Evolutionary conservation across 1,140 invertebrate species (phyloP).

Genomic region (Brachionus manjavacas): DNA sequence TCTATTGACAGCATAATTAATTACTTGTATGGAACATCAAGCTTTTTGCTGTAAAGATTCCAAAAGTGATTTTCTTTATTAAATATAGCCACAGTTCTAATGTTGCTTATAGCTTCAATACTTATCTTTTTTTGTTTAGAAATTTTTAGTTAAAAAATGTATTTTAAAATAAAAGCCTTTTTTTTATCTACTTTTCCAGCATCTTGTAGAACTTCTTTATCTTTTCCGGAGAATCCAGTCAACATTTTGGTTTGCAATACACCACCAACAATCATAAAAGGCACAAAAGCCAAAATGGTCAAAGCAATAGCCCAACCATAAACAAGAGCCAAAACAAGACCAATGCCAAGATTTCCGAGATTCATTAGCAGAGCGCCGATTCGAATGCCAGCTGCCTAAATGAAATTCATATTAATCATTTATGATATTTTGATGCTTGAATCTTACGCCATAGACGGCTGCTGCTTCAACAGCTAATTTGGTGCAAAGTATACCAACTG

Average conservation of each 20-base stretch:
- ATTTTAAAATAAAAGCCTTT: background rate
- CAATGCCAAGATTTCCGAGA: conserved; percentile 67
- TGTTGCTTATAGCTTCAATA: conserved; percentile 61
- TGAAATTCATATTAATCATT: background rate
- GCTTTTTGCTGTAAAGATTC: conserved; percentile 48
- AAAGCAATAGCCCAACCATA: conserved; percentile 76
- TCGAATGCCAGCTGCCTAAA: conserved; percentile 28
- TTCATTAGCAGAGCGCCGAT: conserved; percentile 15
- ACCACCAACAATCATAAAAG: conserved; percentile 61
- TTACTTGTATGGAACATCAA: conserved; percentile 32
- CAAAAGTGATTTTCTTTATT: conserved; percentile 58
- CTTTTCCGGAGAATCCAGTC: conserved; percentile 24
- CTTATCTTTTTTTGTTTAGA: conserved; percentile 54
- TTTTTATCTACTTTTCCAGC: conserved; percentile 40
- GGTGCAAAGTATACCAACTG: conserved; percentile 59
- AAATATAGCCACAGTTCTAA: conserved; percentile 61
- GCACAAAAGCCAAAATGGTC: conserved; percentile 71
- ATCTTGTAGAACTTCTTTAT: conserved; percentile 36
- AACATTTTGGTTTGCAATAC: conserved; percentile 47
- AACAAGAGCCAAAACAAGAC: conserved; percentile 68
- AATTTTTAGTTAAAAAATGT: background rate
- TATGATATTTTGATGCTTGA: conserved; percentile 46
- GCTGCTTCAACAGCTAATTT: conserved; percentile 61
- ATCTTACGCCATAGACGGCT: conserved; percentile 60
- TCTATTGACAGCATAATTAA: background rate